A percentile compares a stretch with the other conserved stretches of the same genome.
Conservation (phyloP, 2,113 vertebrate genomes). For the Tautogolabrus adspersus region DNA sequence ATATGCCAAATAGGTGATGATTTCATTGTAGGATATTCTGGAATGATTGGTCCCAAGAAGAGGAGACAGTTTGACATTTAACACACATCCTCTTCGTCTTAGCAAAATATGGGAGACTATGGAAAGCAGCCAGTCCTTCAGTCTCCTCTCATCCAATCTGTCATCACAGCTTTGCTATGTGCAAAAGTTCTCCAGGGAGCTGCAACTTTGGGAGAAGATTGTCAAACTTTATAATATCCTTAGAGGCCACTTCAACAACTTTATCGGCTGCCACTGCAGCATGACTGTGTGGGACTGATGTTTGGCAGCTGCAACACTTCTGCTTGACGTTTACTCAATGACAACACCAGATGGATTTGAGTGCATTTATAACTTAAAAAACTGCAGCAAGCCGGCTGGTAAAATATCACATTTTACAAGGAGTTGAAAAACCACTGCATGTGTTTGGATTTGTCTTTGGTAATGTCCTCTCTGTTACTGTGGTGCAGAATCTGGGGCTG, state of each 20-base stretch:
- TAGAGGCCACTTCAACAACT: slow-evolving; percentile 36
- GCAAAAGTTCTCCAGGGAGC: slow-evolving; percentile 56
- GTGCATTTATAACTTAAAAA: not conserved
- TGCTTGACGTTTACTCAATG: slow-evolving; percentile 12
- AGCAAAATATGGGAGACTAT: slow-evolving; percentile 29
- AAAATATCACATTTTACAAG: not conserved
- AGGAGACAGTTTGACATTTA: slow-evolving; percentile 21
- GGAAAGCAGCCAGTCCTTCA: slow-evolving; percentile 30
- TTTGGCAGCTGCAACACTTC: slow-evolving; percentile 38
- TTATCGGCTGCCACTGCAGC: slow-evolving; percentile 36
- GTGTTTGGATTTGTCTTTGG: not conserved
- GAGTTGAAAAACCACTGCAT: not conserved
- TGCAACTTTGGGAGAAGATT: slow-evolving; percentile 45
- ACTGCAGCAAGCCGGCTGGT: not conserved
- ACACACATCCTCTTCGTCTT: slow-evolving; percentile 30
- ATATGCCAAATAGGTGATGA: slow-evolving; percentile 38
- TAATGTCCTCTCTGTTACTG: not conserved
- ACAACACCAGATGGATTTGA: slow-evolving; percentile 17
- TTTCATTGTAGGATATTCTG: not conserved
- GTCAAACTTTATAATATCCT: slow-evolving; percentile 52
- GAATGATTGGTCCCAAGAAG: slow-evolving; percentile 36
- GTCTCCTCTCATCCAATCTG: slow-evolving; percentile 26
- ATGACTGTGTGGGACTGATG: slow-evolving; percentile 33
- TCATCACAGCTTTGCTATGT: slow-evolving; percentile 46
- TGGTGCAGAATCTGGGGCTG: not conserved